These are phyloP conservation scores for Podarcis cretensis DNA, from an alignment of 2,113 vertebrate species.

Conservation along the genomic window DNA sequence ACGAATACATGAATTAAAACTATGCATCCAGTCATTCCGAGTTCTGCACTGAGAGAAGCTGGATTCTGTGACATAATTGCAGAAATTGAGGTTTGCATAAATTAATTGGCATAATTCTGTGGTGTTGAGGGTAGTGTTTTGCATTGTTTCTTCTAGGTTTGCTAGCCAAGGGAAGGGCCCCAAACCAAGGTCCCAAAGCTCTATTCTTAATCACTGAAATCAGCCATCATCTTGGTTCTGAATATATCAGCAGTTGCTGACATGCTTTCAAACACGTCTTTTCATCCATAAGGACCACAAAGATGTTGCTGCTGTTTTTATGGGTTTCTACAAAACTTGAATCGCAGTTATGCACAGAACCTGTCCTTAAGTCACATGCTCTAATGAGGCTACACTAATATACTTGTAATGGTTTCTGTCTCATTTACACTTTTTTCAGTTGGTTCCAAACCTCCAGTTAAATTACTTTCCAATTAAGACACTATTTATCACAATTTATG, in stretches of 20 bases:
- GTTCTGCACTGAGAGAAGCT: too few species aligned
- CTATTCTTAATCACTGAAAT: not conserved
- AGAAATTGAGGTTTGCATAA: not conserved
- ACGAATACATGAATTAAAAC: not conserved
- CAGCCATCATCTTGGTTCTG: not conserved
- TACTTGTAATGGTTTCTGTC: not conserved
- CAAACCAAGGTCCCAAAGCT: not conserved
- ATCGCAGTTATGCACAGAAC: not conserved
- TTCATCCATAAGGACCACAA: not conserved
- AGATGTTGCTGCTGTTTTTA: not conserved
- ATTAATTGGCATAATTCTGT: not conserved
- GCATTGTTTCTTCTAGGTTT: not conserved
- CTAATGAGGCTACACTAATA: not conserved
- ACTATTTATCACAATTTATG: not conserved
- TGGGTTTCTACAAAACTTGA: not conserved
- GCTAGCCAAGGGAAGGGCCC: not conserved
- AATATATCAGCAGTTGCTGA: not conserved
- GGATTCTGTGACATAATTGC: not conserved
- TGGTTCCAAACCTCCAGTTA: not conserved
- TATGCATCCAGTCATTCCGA: too few species aligned
- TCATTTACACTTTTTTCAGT: not conserved
- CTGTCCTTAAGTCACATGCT: not conserved
- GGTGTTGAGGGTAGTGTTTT: not conserved
- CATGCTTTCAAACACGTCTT: not conserved
- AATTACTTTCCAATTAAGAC: not conserved